A percentile compares a stretch with the other conserved stretches of the same genome.
These are phyloP conservation scores for Chrysolina oricalcia DNA, from an alignment of 2,888 invertebrate species.

Conservation along the genomic window DNA sequence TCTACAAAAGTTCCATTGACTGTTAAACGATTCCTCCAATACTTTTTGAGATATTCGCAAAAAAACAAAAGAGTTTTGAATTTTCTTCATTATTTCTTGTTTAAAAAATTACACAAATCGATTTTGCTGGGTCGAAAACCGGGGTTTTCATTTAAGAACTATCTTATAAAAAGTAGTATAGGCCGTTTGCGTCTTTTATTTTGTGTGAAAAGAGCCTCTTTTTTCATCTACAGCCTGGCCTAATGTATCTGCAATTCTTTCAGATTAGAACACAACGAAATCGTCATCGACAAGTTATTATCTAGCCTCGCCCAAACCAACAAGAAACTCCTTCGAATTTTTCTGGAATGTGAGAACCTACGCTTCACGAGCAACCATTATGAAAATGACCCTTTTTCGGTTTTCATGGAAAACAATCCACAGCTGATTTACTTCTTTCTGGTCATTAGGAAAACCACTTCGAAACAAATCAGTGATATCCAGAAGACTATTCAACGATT, in stretches of 20 bases:
- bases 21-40: too few relatives aligned
- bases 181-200: too few relatives aligned
- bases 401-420: constrained; percentile 34
- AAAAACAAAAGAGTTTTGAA: too few relatives aligned
- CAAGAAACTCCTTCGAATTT: constrained; percentile 40
- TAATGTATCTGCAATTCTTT: constrained; percentile 23
- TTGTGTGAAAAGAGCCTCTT: too few relatives aligned
- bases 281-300: constrained; percentile 37
- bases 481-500: constrained; percentile 35
- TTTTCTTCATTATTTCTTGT: too few relatives aligned
- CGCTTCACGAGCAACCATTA: background rate
- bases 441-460: constrained; percentile 28
- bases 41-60: too few relatives aligned
- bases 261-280: constrained; percentile 38
- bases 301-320: constrained; percentile 29
- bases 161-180: too few relatives aligned
- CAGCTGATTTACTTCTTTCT: constrained; percentile 46
- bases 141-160: too few relatives aligned
- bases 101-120: too few relatives aligned
- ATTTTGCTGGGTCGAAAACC: too few relatives aligned
- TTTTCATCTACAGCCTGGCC: too few relatives aligned
- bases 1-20: too few relatives aligned
- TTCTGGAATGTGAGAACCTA: constrained; percentile 43
- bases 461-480: constrained; percentile 37
- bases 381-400: constrained; percentile 23